Evolutionary conservation across 2,888 invertebrate genomes (phyloP), one percentile per base, ranked within the genome.

Genomic region (Bembecia ichneumoniformis): DNA sequence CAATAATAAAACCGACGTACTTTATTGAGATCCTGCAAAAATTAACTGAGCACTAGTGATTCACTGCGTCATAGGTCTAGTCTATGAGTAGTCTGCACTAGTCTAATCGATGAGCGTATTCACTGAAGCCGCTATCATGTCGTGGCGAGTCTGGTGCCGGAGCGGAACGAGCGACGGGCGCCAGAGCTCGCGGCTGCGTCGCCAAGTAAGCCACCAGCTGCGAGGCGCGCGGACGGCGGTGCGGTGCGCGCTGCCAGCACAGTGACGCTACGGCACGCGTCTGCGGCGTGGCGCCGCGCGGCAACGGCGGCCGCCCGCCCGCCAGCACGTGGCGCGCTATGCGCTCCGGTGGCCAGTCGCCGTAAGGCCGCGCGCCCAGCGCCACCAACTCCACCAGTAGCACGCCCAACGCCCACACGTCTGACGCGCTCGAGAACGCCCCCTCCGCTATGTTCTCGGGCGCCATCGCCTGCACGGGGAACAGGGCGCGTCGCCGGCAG

Each of bases 341-440:
- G 49, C 50, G 44, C 59, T n/a, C 83, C 92, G 52, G 83, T 91
- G 2, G 17, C 51, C 63, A 91, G 90, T 69, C 92, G 77, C 50
- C 95, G 76, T 93, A 97, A 0, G 97, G 97, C 66, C 95, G 94
- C 64, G 92, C 94, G 5, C 96, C 96, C 72, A 96, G 94, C 1
- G 96, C 95, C 51, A 95, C 92, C 51, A 96, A 91, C 78, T 95
- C 94, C 64, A 93, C 94, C 4, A 96, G 77, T 2, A 96, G 84
- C 46, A 97, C 93, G 13, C 96, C 96, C 65, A 91, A 94, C 51
- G 94, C 93, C 96, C 96, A 97, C 43, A 96, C 91, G 74, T 97
- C 97, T 0, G 96, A 94, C 36, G 92, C 91, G 7, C 93, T 89
- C 0, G 94, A 94, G 72, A 96, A 96, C 51, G 93, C 87, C 1